A percentile compares a stretch with the other conserved stretches of the same genome.
Conservation (phyloP, 1,140 invertebrate species). For the Penaeus japonicus region DNA sequence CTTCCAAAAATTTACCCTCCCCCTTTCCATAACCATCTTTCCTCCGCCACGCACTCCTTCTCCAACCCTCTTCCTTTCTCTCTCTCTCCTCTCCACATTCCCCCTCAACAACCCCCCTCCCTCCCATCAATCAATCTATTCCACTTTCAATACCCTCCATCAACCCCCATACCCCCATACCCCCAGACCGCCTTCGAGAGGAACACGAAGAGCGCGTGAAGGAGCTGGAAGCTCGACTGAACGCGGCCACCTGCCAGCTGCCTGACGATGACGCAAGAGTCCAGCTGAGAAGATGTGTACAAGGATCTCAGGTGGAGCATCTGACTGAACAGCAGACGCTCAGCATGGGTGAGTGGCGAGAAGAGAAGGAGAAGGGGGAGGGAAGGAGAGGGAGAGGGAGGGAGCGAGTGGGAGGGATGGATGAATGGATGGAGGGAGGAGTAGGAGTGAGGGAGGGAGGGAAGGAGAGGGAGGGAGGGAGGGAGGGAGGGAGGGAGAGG, state of each 20-base stretch:
- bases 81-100: neutral
- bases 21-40: neutral
- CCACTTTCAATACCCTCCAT: neutral
- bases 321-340: constrained; percentile 52
- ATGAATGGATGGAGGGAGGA: neutral
- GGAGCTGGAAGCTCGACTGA: constrained; percentile 50
- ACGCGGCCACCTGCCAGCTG: constrained; percentile 21
- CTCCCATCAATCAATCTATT: neutral
- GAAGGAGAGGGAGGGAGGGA: neutral
- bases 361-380: neutral
- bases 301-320: constrained; percentile 56
- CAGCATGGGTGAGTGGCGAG: constrained; percentile 53
- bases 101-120: neutral
- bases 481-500: neutral
- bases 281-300: constrained; percentile 53
- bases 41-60: neutral
- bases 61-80: neutral
- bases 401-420: neutral
- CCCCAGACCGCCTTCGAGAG: constrained; percentile 42
- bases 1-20: neutral
- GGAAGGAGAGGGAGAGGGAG: neutral
- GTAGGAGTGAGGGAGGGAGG: neutral
- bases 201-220: constrained; percentile 47
- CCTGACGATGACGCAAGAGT: constrained; percentile 33
- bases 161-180: neutral